phyloP scores from a whole-genome alignment of 2,113 vertebrate species.

The rat (Rattus norvegicus) region DNA sequence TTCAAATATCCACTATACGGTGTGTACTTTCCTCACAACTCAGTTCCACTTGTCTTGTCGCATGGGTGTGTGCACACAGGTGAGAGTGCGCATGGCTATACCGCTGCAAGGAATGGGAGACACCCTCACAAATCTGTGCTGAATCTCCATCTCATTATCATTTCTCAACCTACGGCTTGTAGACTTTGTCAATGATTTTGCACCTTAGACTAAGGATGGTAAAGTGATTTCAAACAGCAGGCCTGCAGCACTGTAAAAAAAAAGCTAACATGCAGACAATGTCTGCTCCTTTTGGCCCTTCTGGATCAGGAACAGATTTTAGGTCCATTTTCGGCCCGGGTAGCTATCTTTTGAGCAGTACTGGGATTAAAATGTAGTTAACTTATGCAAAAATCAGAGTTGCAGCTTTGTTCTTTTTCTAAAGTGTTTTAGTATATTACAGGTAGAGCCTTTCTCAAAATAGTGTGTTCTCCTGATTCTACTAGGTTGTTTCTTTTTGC shows the following conservation, averaged over 20 bases:
- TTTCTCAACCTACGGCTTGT: constrained; percentile 3
- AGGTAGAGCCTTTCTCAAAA: constrained; percentile 64
- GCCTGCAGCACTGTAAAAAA: constrained; percentile 53
- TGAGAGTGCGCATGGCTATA: background rate
- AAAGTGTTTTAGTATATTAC: constrained; percentile 76
- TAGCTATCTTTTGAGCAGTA: constrained; percentile 53
- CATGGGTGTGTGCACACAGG: background rate
- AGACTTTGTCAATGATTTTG: constrained; percentile 30
- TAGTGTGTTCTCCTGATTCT: constrained; percentile 69
- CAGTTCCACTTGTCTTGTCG: background rate
- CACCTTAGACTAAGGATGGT: constrained; percentile 35
- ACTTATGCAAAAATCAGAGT: constrained; percentile 63
- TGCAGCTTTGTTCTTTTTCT: constrained; percentile 63
- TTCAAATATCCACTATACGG: background rate
- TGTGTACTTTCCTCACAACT: background rate
- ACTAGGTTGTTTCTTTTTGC: constrained; percentile 66
- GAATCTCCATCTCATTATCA: constrained; percentile 17
- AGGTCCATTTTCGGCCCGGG: constrained; percentile 61
- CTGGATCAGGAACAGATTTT: constrained; percentile 52
- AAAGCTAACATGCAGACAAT: background rate
- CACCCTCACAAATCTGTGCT: constrained; percentile 30
- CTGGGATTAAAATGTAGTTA: constrained; percentile 70
- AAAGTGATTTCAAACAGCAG: constrained; percentile 72
- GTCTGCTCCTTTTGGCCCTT: constrained; percentile 49
- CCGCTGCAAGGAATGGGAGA: background rate